Conservation (phyloP, 2,797 vertebrate genomes). For the Acipenser transmontanus region DNA sequence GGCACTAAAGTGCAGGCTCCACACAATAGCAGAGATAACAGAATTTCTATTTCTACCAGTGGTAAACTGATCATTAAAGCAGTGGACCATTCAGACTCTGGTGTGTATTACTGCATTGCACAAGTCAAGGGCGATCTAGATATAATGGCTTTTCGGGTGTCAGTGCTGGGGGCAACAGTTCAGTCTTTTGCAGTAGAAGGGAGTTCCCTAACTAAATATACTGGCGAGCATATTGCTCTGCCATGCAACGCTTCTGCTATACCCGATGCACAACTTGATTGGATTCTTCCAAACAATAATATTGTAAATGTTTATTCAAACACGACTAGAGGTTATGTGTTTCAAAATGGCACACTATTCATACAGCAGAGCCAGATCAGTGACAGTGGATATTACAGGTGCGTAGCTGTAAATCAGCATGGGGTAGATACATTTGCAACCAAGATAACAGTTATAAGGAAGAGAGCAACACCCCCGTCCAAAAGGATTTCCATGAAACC, state of each 20-base stretch:
- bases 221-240: conserved; percentile 56
- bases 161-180: conserved; percentile 59
- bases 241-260: conserved; percentile 58
- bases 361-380: conserved; percentile 54
- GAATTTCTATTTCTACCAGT: conserved; percentile 56
- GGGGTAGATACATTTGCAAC: conserved; percentile 66
- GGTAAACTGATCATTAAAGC: conserved; percentile 61
- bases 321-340: conserved; percentile 51
- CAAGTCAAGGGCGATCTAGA: conserved; percentile 58
- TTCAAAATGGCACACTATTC: conserved; percentile 64
- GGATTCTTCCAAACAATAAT: conserved; percentile 71
- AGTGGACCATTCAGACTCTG: conserved; percentile 57
- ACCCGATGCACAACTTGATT: conserved; percentile 72
- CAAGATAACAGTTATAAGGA: conserved; percentile 54
- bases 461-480: conserved; percentile 46
- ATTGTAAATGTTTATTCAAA: conserved; percentile 54
- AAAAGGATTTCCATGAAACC: conserved; percentile 46
- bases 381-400: conserved; percentile 79
- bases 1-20: conserved; percentile 63
- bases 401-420: conserved; percentile 72
- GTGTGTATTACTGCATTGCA: conserved; percentile 75
- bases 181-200: conserved; percentile 44
- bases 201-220: conserved; percentile 43
- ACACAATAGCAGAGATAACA: conserved; percentile 40
- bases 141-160: conserved; percentile 53